Base-by-base conservation (phyloP, 1,140 invertebrate genomes). In the Drosophila pandora region DNA sequence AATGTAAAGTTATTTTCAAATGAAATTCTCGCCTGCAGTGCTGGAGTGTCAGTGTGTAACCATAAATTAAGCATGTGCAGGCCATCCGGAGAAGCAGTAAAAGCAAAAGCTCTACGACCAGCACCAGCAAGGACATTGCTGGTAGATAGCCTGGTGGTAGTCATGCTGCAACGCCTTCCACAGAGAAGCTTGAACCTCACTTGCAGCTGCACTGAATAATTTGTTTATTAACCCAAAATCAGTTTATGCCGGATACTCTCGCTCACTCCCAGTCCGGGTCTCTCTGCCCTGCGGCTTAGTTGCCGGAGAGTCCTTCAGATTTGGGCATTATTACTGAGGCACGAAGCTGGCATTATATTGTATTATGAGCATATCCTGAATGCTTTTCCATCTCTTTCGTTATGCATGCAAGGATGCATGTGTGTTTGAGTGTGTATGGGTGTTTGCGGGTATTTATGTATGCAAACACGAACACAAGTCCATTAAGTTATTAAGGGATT, bases 401-500 rank as follows among this genome's bases (percentile, higher is more conserved):
- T 52, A 10, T 37, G 7, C 17, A 32, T 21, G 22, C 28, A 12
- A 22, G 45, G 32, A n/a, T 47, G 22, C 32, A 10, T 34, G 39
- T 47, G 28, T 65, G 28, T 54, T 21, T 50, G 50, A 58, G n/a
- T 32, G 12, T 48, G 39, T 48, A 22, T 28, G 37, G 23, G 28
- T 43, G 43, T 54, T 62, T 72, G 52, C 22, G 52, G 41, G 49
- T 50, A 45, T 67, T 73, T 67, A 45, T 63, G 52, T 71, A 72
- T 79, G 65, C 69, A 85, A 74, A 88, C 68, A 75, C 53, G 54
- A 76, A 83, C 56, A 70, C 79, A 78, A 80, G 76, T 84, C 84
- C 84, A 89, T 89, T 89, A 89, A 81, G 84, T 89, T 89, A 89
- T 89, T 89, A 89, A 89, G 79, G 79, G 84, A 89, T 84, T 89